phyloP scores from a whole-genome alignment of 2,797 vertebrate species.

The Leuciscus waleckii region DNA sequence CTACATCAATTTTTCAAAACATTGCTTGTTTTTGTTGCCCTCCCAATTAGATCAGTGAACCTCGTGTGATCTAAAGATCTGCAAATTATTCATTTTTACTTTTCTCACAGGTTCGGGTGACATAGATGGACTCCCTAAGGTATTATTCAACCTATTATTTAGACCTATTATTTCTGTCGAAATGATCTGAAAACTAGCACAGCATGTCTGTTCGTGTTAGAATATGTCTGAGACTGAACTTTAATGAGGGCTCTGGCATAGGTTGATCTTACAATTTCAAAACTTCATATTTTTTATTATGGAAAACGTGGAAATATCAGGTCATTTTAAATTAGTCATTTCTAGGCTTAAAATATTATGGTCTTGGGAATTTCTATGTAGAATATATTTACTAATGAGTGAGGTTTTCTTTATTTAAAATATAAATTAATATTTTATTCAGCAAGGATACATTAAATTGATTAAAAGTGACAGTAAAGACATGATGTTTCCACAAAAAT shows the following conservation, averaged over 20 bases:
- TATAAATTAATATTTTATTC: not conserved
- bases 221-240: not conserved
- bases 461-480: not conserved
- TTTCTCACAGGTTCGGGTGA: conserved; percentile 89
- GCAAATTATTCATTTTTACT: conserved; percentile 8
- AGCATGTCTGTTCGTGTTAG: not conserved
- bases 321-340: not conserved
- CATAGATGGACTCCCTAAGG: conserved; percentile 98
- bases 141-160: conserved; percentile 69
- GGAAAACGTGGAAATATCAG: not conserved
- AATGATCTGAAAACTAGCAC: not conserved
- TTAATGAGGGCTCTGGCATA: not conserved
- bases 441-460: not conserved
- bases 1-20: not conserved
- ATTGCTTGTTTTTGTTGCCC: not conserved
- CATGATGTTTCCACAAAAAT: not conserved
- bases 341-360: too few relatives aligned
- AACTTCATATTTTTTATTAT: not conserved
- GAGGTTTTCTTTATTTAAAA: not conserved
- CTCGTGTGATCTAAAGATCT: conserved; percentile 4
- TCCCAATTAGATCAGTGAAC: not conserved
- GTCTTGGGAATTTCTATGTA: not conserved
- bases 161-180: not conserved
- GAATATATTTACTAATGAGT: not conserved
- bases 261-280: not conserved